Percentiles rank a stretch among this genome's conserved stretches.
phyloP scores from a whole-genome alignment of 2,113 vertebrate species.

The Entelurus aequoreus region DNA sequence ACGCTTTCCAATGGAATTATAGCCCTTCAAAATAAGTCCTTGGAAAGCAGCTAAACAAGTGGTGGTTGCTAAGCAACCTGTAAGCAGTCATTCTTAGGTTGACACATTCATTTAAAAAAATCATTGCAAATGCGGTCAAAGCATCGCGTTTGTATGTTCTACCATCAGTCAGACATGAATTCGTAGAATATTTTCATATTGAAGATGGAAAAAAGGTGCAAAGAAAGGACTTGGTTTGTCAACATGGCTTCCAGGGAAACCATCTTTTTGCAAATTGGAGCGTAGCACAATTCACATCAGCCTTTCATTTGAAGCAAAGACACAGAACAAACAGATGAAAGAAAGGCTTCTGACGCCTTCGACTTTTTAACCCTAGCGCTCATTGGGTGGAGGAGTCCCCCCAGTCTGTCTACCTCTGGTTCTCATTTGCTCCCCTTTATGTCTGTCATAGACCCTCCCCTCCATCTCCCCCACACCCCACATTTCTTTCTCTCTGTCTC shows the following conservation, averaged over 20 bases:
- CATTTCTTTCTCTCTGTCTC: slow-evolving; percentile 43
- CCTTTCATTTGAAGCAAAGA: slow-evolving; percentile 33
- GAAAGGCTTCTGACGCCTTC: slow-evolving; percentile 51
- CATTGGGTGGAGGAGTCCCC: slow-evolving; percentile 37
- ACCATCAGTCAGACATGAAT: slow-evolving; percentile 16
- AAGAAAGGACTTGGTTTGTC: slow-evolving; percentile 5
- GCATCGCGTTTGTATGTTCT: slow-evolving; percentile 10
- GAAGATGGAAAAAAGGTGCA: slow-evolving; percentile 17
- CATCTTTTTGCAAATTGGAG: slow-evolving; percentile 18
- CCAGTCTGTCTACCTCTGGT: slow-evolving; percentile 13
- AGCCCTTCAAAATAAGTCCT: slow-evolving; percentile 26
- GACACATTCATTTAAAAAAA: slow-evolving; percentile 26
- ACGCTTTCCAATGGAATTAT: slow-evolving; percentile 26
- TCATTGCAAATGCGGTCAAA: slow-evolving; percentile 22
- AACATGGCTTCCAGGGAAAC: slow-evolving; percentile 6
- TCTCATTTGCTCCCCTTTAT: slow-evolving; percentile 32
- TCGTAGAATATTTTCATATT: slow-evolving; percentile 11
- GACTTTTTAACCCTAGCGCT: slow-evolving; percentile 57
- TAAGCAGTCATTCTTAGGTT: slow-evolving; percentile 12
- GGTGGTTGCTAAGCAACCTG: slow-evolving; percentile 44
- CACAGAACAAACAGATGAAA: slow-evolving; percentile 38
- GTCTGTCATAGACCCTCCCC: slow-evolving; percentile 17
- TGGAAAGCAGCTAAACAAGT: slow-evolving; percentile 38
- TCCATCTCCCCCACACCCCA: background rate
- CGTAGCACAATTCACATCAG: slow-evolving; percentile 41